Evolutionary conservation across 1,140 invertebrate species (phyloP).

Genomic region (Hycleus cichorii): DNA sequence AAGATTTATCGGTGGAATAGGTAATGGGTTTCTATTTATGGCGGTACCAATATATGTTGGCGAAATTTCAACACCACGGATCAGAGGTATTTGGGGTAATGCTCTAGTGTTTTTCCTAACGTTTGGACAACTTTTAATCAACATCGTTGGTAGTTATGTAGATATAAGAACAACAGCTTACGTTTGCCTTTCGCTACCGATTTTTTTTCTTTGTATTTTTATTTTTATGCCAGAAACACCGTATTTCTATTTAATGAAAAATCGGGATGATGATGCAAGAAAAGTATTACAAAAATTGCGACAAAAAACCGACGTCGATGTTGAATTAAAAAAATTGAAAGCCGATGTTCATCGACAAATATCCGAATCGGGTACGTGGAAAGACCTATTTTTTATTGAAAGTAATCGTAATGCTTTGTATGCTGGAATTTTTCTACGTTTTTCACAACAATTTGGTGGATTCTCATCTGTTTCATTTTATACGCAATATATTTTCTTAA

Average conservation of each 20-base stretch:
- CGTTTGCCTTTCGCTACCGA: conserved; percentile 2
- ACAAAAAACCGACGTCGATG: conserved; percentile 1
- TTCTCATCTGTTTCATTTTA: conserved; percentile 2
- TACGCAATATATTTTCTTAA: background rate
- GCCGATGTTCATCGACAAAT: background rate
- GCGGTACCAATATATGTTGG: conserved; percentile 22
- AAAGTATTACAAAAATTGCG: conserved; percentile 7
- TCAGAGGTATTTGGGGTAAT: conserved; percentile 16
- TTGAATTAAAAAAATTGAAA: conserved; percentile 4
- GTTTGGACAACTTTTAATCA: conserved; percentile 16
- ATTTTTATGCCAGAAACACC: conserved; percentile 19
- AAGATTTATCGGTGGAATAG: conserved; percentile 16
- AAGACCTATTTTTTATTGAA: conserved; percentile 10
- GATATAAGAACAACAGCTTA: conserved; percentile 5
- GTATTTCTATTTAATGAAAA: conserved; percentile 13
- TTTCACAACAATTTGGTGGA: conserved; percentile 5
- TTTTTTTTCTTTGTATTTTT: conserved; percentile 14
- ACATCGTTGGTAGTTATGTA: conserved; percentile 8
- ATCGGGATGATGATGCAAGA: conserved; percentile 5
- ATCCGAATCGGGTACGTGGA: background rate
- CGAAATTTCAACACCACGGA: conserved; percentile 12
- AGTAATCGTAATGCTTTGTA: conserved; percentile 11
- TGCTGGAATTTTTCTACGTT: background rate
- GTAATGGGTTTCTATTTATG: conserved; percentile 19
- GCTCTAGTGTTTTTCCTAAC: background rate